Percentiles rank a stretch among this genome's conserved stretches.
Conservation (phyloP, 1,140 invertebrate genomes). For the Dolichoris vasculosae region DNA sequence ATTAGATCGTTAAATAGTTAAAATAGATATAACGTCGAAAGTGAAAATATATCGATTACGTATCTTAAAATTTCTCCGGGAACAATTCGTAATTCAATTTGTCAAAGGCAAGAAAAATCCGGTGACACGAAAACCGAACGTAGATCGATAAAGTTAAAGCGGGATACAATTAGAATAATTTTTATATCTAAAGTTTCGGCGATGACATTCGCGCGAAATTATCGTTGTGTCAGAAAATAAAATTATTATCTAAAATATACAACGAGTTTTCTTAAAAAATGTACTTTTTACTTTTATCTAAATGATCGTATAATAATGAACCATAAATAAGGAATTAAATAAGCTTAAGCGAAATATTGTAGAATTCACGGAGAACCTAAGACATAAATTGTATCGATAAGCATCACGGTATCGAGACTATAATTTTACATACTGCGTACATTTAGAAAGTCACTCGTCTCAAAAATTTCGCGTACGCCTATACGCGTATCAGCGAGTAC, state of each 20-base stretch:
- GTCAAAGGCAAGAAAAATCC: too few relatives aligned
- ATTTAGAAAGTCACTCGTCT: slow-evolving; percentile 12
- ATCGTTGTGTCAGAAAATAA: background rate
- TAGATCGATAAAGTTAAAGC: too few relatives aligned
- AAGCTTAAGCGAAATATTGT: background rate
- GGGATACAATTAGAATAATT: too few relatives aligned
- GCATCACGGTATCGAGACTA: background rate
- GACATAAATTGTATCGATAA: slow-evolving; percentile 11
- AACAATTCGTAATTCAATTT: too few relatives aligned
- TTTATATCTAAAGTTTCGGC: too few relatives aligned
- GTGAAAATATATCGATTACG: too few relatives aligned
- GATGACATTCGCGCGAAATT: too few relatives aligned
- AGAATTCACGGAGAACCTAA: background rate
- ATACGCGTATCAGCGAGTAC: background rate
- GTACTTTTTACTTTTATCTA: background rate
- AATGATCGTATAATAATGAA: background rate
- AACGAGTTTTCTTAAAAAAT: background rate
- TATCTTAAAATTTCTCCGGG: too few relatives aligned
- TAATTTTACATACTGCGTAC: slow-evolving; percentile 2
- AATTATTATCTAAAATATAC: background rate
- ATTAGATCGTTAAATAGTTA: too few relatives aligned
- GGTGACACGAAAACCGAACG: too few relatives aligned
- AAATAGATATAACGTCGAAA: too few relatives aligned
- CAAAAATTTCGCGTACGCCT: background rate
- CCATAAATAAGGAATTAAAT: slow-evolving; percentile 1